These are phyloP conservation scores for Drosophila melanogaster DNA, from an alignment of 1,140 invertebrate genomes.

Conservation along the genomic window DNA sequence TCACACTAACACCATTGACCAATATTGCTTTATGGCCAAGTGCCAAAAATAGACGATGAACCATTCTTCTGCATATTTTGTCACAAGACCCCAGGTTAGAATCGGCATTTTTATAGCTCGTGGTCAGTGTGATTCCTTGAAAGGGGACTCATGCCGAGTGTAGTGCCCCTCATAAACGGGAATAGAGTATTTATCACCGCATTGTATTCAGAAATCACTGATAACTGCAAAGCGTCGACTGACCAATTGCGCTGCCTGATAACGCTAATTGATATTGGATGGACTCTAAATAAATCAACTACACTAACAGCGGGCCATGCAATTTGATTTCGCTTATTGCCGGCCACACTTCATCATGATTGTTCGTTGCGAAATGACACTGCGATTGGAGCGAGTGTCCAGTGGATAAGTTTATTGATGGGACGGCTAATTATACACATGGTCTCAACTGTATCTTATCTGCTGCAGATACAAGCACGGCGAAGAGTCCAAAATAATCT, in stretches of 20 bases:
- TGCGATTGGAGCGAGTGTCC: slow-evolving; percentile 33
- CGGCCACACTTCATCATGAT: slow-evolving; percentile 32
- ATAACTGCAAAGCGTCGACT: slow-evolving; percentile 53
- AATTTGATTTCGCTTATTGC: slow-evolving; percentile 44
- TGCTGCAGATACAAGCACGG: background rate
- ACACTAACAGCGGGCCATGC: slow-evolving; percentile 15
- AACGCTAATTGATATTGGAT: slow-evolving; percentile 60
- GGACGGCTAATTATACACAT: slow-evolving; percentile 17
- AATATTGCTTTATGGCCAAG: slow-evolving; percentile 2
- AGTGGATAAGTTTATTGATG: slow-evolving; percentile 33
- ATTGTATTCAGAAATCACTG: slow-evolving; percentile 58
- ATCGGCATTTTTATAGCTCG: slow-evolving; percentile 12
- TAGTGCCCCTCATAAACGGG: background rate
- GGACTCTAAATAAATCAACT: slow-evolving; percentile 42
- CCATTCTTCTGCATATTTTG: slow-evolving; percentile 38
- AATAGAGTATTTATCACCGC: slow-evolving; percentile 36
- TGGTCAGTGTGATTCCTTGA: slow-evolving; percentile 63
- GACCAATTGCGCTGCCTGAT: slow-evolving; percentile 46
- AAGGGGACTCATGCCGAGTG: background rate
- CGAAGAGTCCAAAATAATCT: background rate
- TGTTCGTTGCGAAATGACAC: slow-evolving; percentile 41
- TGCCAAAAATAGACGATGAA: slow-evolving; percentile 59
- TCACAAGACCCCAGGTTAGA: slow-evolving; percentile 9
- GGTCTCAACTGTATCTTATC: slow-evolving; percentile 24
- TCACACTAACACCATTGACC: slow-evolving; percentile 24